Conservation (phyloP, 2,888 invertebrate species). For the Beris morrisii region DNA sequence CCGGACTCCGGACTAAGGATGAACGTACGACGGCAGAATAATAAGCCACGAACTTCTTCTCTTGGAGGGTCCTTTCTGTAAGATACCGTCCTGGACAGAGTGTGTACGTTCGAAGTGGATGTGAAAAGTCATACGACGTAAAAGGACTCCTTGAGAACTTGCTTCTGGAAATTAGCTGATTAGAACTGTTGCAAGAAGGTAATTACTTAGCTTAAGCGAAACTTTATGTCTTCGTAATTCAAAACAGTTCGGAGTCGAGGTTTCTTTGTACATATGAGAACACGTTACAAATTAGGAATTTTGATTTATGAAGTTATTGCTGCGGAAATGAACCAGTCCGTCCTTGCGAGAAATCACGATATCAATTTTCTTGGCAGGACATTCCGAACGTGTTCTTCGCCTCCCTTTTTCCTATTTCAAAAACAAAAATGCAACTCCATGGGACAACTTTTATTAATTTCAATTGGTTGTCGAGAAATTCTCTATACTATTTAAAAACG, state of each 20-base stretch:
- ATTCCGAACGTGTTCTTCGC: too few species aligned
- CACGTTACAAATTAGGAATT: neutral
- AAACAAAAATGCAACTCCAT: slow-evolving; percentile 5
- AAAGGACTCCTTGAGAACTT: too few species aligned
- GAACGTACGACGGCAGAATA: slow-evolving; percentile 34
- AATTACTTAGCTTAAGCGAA: slow-evolving; percentile 26
- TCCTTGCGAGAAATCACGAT: neutral
- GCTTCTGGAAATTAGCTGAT: slow-evolving; percentile 22
- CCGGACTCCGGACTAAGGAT: slow-evolving; percentile 12
- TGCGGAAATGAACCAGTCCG: neutral
- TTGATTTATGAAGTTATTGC: slow-evolving; percentile 5
- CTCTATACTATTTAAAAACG: slow-evolving; percentile 16
- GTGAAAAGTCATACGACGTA: too few species aligned
- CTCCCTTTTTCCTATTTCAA: neutral
- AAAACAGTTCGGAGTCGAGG: neutral
- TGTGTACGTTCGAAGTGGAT: too few species aligned
- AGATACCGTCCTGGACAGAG: too few species aligned
- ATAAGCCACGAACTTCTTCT: slow-evolving; percentile 13
- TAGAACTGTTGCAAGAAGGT: slow-evolving; percentile 22
- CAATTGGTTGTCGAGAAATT: slow-evolving; percentile 16
- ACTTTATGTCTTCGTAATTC: slow-evolving; percentile 16
- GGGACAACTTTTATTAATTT: slow-evolving; percentile 23
- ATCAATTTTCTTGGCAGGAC: neutral
- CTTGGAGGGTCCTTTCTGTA: too few species aligned
- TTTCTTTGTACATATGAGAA: neutral